Evolutionary conservation across 2,888 invertebrate genomes (phyloP).

Genomic region (Zygogramma bicolorata): DNA sequence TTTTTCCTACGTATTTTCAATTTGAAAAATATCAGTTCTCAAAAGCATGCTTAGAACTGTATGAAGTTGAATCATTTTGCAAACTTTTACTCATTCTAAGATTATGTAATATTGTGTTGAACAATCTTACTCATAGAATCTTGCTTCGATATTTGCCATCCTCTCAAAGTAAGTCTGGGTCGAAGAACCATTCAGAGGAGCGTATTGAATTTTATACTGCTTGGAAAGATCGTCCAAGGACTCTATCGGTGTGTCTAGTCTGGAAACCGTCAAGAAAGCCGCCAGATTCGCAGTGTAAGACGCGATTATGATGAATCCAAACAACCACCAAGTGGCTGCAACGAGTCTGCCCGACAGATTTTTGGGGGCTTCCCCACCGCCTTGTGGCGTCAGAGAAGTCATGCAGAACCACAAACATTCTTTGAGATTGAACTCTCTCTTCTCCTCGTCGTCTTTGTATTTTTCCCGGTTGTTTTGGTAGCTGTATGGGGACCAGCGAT

Average conservation of each 20-base stretch:
- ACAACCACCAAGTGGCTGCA: conserved; percentile 99
- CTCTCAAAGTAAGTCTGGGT: conserved; percentile 95
- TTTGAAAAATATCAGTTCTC: no score
- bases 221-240: conserved; percentile 94
- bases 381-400: conserved; percentile 96
- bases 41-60: no score
- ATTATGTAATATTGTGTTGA: no score
- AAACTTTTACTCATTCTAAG: no score
- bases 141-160: conserved; percentile 95
- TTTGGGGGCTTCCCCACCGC: conserved; percentile 96
- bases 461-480: conserved; percentile 95
- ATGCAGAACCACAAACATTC: conserved; percentile 99
- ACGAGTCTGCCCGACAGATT: conserved; percentile 88
- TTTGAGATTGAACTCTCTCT: conserved; percentile 93
- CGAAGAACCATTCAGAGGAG: conserved; percentile 88
- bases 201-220: conserved; percentile 93
- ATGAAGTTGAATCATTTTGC: not conserved
- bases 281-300: conserved; percentile 98
- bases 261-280: conserved; percentile 94
- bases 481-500: conserved; percentile 97
- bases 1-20: no score
- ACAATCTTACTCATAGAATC: conserved; percentile 92
- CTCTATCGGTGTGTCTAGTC: conserved; percentile 92
- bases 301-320: conserved; percentile 98
- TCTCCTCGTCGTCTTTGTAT: conserved; percentile 93